These are phyloP conservation scores for Hypsibius dujardini DNA, from an alignment of 1,140 invertebrate genomes.

Conservation along the genomic window DNA sequence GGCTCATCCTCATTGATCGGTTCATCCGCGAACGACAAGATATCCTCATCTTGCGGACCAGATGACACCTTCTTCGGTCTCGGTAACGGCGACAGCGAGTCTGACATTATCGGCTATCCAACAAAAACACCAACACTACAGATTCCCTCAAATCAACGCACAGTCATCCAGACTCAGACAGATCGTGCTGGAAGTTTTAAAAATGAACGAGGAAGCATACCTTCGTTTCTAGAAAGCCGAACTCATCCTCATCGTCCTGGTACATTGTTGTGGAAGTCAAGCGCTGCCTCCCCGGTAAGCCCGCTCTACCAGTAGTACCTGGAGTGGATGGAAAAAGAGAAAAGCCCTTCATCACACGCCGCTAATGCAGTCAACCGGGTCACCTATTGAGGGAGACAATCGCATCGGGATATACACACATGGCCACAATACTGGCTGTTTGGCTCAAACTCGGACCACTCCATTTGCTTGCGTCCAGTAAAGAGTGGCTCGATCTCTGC, in stretches of 20 bases:
- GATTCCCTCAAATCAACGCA: background rate
- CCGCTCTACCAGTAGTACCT: background rate
- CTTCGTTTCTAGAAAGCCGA: slow-evolving; percentile 11
- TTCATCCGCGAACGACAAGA: background rate
- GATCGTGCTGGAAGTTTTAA: no score
- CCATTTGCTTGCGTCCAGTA: no score
- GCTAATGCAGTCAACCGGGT: no score
- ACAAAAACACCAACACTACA: slow-evolving; percentile 1
- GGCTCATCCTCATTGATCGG: background rate
- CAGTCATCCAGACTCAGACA: background rate
- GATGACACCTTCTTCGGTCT: background rate
- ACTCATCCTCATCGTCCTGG: background rate
- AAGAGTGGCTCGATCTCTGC: no score
- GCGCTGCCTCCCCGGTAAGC: background rate
- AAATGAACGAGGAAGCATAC: background rate
- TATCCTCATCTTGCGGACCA: background rate
- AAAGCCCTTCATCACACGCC: slow-evolving; percentile 1
- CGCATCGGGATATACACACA: no score
- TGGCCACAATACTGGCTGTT: no score
- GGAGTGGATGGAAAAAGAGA: background rate
- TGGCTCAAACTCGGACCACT: no score
- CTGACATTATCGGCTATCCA: background rate
- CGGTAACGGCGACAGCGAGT: background rate
- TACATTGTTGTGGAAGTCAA: background rate
- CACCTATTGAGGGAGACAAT: no score